Conservation (phyloP, 2,888 invertebrate genomes). For the Protula sp. region DNA sequence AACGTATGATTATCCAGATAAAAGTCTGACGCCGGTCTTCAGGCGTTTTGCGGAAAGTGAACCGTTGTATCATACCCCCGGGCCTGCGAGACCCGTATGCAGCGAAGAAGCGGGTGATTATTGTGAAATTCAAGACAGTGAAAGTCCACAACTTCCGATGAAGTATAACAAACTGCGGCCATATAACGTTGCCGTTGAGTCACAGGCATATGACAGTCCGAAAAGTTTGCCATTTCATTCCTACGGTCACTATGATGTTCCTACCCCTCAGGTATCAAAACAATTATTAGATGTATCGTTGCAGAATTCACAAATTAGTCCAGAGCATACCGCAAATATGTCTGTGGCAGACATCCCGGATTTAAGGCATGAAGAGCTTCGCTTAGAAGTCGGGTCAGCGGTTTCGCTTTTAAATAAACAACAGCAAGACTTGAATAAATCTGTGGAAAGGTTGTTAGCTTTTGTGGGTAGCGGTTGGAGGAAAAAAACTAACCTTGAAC, state of each 20-base stretch:
- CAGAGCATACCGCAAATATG: neutral
- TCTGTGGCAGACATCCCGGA: neutral
- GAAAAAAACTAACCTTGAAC: slow-evolving; percentile 70
- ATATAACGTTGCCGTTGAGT: too few relatives aligned
- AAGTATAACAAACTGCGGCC: too few relatives aligned
- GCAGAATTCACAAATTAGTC: neutral
- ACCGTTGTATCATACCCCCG: neutral
- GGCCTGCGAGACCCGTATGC: neutral
- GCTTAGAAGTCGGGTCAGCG: slow-evolving; percentile 70
- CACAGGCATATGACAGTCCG: neutral
- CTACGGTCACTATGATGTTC: slow-evolving; percentile 50
- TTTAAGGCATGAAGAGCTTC: slow-evolving; percentile 56
- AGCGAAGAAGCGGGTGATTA: neutral
- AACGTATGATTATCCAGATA: neutral
- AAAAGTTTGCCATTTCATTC: too few relatives aligned
- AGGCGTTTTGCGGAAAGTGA: slow-evolving; percentile 8
- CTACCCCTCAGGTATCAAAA: slow-evolving; percentile 53
- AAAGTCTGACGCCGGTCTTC: too few relatives aligned
- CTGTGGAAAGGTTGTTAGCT: slow-evolving; percentile 71
- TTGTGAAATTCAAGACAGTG: too few relatives aligned
- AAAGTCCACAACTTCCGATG: neutral
- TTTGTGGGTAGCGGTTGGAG: slow-evolving; percentile 73
- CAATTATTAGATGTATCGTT: neutral
- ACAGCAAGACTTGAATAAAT: slow-evolving; percentile 74
- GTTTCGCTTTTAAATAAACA: slow-evolving; percentile 70